Percentiles rank a stretch among this genome's conserved stretches.
phyloP scores from a whole-genome alignment of 92 coral and sea anemone species.

The Zoanthus sociatus region DNA sequence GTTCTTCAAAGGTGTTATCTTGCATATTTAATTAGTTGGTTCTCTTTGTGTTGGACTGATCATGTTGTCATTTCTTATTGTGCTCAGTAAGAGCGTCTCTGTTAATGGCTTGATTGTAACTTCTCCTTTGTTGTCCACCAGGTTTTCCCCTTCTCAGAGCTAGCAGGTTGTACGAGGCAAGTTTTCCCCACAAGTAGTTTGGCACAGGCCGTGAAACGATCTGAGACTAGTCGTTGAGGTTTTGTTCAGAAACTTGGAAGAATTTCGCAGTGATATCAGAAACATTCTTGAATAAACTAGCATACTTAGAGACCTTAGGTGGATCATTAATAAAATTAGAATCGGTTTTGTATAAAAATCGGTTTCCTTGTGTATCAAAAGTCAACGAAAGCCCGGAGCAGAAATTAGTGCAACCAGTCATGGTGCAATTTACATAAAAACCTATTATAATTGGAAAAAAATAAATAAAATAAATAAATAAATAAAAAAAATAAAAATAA shows the following conservation, averaged over 20 bases:
- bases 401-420: not conserved
- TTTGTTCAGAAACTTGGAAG: not conserved
- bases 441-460: too few relatives aligned
- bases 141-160: not conserved
- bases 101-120: not conserved
- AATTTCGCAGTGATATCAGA: not conserved
- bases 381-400: not conserved
- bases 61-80: not conserved
- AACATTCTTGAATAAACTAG: not conserved
- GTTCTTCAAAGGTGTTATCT: not conserved
- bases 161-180: not conserved
- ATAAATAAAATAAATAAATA: too few relatives aligned
- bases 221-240: not conserved
- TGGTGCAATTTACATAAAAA: slow-evolving; percentile 1
- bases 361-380: not conserved
- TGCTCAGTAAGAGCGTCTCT: not conserved
- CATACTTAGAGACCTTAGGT: not conserved
- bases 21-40: not conserved
- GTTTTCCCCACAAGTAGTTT: not conserved
- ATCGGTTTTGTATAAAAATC: not conserved
- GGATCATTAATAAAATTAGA: not conserved
- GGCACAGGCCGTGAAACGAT: not conserved
- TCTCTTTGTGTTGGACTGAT: not conserved
- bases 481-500: too few relatives aligned
- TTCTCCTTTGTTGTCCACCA: slow-evolving; percentile 22